Conservation (phyloP, 2,113 vertebrate species). For the Strix aluco region DNA sequence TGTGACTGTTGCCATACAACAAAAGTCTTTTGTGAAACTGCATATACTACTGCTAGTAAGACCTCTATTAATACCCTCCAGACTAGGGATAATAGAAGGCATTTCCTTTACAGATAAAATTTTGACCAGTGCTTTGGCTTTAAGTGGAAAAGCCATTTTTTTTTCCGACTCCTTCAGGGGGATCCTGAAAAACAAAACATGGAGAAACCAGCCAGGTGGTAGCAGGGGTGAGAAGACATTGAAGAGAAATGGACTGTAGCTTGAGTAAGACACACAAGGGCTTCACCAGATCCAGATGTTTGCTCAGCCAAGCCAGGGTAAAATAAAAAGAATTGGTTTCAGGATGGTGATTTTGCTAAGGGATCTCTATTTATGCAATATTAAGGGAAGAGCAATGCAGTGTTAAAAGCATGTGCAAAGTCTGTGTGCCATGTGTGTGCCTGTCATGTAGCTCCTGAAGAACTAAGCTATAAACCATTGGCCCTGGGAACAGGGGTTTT, state of each 20-base stretch:
- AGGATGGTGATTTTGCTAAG: background rate
- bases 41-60: background rate
- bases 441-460: background rate
- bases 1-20: background rate
- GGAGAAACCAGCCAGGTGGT: background rate
- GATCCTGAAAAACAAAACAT: background rate
- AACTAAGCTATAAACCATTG: background rate
- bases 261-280: background rate
- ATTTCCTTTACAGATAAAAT: background rate
- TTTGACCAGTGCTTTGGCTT: background rate
- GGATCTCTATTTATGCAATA: background rate
- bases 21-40: background rate
- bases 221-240: background rate
- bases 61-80: background rate
- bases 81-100: background rate
- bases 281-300: background rate
- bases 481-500: background rate
- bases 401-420: background rate
- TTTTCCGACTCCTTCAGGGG: background rate
- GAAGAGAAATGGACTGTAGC: background rate
- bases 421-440: constrained; percentile 9
- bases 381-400: background rate
- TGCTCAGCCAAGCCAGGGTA: background rate
- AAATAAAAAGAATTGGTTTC: background rate
- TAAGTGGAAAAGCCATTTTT: background rate